Percentiles rank a stretch among this genome's conserved stretches.
Conservation (phyloP, 2,797 vertebrate species). For the Myoxocephalus aenaeus region DNA sequence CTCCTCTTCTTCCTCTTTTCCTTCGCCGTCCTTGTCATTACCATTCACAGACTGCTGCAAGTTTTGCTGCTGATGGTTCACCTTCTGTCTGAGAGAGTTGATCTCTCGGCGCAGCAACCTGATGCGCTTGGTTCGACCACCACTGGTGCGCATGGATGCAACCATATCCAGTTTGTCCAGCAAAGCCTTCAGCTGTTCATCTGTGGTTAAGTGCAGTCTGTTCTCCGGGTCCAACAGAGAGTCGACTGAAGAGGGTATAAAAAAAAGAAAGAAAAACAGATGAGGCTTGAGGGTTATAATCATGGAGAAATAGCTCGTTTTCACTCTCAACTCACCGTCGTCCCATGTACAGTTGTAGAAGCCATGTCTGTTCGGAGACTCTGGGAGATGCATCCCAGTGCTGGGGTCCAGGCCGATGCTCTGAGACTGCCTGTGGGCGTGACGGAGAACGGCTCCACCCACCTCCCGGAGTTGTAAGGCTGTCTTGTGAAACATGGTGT, state of each 20-base stretch:
- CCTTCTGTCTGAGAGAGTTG: conserved; percentile 89
- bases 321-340: conserved; percentile 87
- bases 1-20: conserved; percentile 48
- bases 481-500: conserved; percentile 97
- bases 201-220: conserved; percentile 90
- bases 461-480: conserved; percentile 93
- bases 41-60: conserved; percentile 75
- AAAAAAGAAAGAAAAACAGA: background rate
- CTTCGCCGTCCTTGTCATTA: conserved; percentile 68
- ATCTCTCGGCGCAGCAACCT: conserved; percentile 93
- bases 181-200: conserved; percentile 94
- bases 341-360: conserved; percentile 96
- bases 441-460: conserved; percentile 93
- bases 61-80: conserved; percentile 87
- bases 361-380: conserved; percentile 89
- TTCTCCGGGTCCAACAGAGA: conserved; percentile 92
- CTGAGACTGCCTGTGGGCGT: conserved; percentile 93
- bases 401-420: conserved; percentile 92
- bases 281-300: background rate
- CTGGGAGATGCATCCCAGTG: conserved; percentile 93
- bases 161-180: conserved; percentile 96
- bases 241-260: conserved; percentile 86
- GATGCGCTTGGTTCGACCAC: conserved; percentile 93
- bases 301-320: background rate
- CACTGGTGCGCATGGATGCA: conserved; percentile 91